Percentiles rank a stretch among this genome's conserved stretches.
Conservation (phyloP, 2,797 vertebrate species). For the Cynopterus sphinx region DNA sequence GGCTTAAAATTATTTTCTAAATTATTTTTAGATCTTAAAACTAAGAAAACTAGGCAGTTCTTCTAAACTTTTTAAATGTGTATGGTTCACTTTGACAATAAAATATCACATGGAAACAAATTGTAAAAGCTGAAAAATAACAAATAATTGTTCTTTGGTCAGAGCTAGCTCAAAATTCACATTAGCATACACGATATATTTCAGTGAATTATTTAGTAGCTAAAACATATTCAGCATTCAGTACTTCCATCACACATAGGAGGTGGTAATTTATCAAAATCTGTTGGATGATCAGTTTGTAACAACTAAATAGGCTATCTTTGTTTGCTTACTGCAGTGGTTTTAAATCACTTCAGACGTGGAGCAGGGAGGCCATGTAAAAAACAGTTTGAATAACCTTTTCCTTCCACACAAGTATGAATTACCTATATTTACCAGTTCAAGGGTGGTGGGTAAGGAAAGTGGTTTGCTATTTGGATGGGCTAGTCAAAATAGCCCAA, state of each 20-base stretch:
- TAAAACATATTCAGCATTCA: conserved; percentile 62
- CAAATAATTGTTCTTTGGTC: conserved; percentile 54
- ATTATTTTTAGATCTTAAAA: conserved; percentile 51
- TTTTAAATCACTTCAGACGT: conserved; percentile 56
- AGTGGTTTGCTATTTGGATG: neutral
- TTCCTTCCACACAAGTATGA: neutral
- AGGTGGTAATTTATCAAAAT: conserved; percentile 77
- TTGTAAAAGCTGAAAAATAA: conserved; percentile 54
- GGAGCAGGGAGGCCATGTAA: neutral
- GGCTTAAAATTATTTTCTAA: conserved; percentile 46
- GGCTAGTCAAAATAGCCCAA: neutral
- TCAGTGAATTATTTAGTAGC: conserved; percentile 62
- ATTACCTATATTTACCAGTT: conserved; percentile 10
- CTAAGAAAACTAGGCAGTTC: neutral
- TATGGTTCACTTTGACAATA: conserved; percentile 34
- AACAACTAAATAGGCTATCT: conserved; percentile 56
- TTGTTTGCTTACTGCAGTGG: conserved; percentile 59
- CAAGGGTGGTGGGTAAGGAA: neutral
- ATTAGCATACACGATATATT: conserved; percentile 55
- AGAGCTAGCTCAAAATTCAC: conserved; percentile 69
- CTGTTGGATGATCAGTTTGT: conserved; percentile 49
- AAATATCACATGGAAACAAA: conserved; percentile 43
- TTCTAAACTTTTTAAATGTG: conserved; percentile 40
- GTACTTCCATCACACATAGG: conserved; percentile 57
- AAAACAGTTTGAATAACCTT: conserved; percentile 30